phyloP scores from a whole-genome alignment of 1,140 invertebrate genomes.

The Sogatella furcifera region DNA sequence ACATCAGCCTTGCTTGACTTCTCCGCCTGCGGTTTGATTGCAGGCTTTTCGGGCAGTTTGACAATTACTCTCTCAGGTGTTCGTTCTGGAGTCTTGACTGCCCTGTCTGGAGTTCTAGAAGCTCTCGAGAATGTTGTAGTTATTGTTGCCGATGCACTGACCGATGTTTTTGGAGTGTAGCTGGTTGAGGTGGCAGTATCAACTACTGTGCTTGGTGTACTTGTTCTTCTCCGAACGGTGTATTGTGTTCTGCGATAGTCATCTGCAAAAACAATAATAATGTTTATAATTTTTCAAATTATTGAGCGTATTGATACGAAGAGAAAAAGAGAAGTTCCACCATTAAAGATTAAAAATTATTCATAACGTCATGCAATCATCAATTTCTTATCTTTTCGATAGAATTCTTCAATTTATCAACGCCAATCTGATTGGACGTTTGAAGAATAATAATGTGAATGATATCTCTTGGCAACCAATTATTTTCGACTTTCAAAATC shows the following conservation, averaged over 20 bases:
- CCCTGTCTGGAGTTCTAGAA: neutral
- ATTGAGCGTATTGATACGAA: too few relatives aligned
- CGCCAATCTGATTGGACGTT: too few relatives aligned
- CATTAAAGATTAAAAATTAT: too few relatives aligned
- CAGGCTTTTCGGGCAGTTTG: neutral
- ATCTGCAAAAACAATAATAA: constrained; percentile 10
- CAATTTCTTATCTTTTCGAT: neutral
- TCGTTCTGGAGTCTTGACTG: neutral
- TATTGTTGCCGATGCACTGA: neutral
- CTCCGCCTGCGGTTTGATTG: constrained; percentile 5
- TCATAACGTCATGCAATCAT: neutral
- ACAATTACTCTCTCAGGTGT: neutral
- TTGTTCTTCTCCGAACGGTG: constrained; percentile 21
- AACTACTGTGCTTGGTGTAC: neutral
- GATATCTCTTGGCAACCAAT: too few relatives aligned
- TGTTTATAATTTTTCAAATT: neutral
- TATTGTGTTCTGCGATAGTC: constrained; percentile 23
- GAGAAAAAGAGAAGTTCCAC: too few relatives aligned
- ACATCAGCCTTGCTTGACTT: constrained; percentile 38
- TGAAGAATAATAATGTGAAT: too few relatives aligned
- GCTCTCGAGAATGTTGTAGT: constrained; percentile 2
- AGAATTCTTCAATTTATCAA: too few relatives aligned
- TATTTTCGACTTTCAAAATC: too few relatives aligned
- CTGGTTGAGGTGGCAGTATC: neutral
- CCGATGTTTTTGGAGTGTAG: neutral